phyloP scores from a whole-genome alignment of 2,113 vertebrate genomes.

The Scolopax mira region DNA sequence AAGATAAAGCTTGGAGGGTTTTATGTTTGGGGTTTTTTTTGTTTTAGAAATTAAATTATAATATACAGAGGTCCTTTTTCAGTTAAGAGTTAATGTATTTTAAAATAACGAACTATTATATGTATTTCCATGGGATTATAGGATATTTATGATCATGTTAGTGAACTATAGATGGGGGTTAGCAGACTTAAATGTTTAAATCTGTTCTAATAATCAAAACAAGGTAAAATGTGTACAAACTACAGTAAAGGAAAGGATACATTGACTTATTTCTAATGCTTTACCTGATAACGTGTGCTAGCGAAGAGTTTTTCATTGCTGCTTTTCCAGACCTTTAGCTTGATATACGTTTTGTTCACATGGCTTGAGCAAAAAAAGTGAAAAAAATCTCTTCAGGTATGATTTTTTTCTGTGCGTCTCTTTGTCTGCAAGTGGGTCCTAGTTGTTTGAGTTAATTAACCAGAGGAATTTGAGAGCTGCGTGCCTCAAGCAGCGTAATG shows the following conservation, averaged over 20 bases:
- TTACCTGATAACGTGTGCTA: accelerated
- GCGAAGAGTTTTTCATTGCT: neutral
- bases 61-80: neutral
- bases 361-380: neutral
- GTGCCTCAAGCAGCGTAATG: neutral
- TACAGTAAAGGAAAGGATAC: neutral
- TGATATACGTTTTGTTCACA: neutral
- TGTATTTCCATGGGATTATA: neutral
- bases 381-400: neutral
- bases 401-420: neutral
- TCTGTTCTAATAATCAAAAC: neutral
- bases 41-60: neutral
- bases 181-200: neutral
- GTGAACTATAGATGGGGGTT: neutral
- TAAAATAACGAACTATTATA: neutral
- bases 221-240: neutral
- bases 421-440: neutral
- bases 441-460: neutral
- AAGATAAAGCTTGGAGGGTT: neutral
- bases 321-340: neutral
- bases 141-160: neutral
- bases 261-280: neutral
- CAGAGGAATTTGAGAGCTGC: neutral
- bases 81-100: neutral
- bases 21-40: no score